Evolutionary conservation across 2,888 invertebrate species (phyloP).

Genomic region (Drosophila testacea): DNA sequence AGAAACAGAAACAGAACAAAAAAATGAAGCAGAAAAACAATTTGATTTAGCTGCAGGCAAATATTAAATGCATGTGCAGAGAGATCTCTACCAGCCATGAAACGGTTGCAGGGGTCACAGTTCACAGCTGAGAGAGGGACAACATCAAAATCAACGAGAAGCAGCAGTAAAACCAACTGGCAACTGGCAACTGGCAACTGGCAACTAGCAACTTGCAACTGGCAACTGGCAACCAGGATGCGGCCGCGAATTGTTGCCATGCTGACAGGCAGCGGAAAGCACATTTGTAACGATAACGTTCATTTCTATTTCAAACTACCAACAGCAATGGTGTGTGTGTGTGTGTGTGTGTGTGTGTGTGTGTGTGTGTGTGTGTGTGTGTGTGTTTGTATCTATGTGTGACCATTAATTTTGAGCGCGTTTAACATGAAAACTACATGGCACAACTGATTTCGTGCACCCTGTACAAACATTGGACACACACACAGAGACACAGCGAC

Average conservation of each 20-base stretch:
- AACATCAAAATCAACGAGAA: constrained; percentile 70
- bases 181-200: constrained; percentile 14
- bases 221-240: constrained; percentile 52
- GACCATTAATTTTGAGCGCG: constrained; percentile 78
- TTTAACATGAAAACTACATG: constrained; percentile 79
- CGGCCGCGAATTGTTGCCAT: constrained; percentile 70
- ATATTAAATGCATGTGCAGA: constrained; percentile 70
- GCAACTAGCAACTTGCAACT: no score
- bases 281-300: constrained; percentile 80
- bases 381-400: constrained; percentile 48
- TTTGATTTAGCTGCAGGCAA: constrained; percentile 76
- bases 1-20: constrained; percentile 8
- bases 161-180: constrained; percentile 19
- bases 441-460: constrained; percentile 76
- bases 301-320: constrained; percentile 69
- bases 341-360: constrained; percentile 60
- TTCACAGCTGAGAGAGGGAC: constrained; percentile 35
- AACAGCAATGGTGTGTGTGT: constrained; percentile 24
- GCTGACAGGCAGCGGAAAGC: constrained; percentile 79
- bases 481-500: constrained; percentile 20
- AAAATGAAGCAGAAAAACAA: constrained; percentile 67
- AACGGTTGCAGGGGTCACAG: background rate
- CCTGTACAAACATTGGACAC: constrained; percentile 55
- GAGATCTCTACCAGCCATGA: constrained; percentile 9
- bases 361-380: constrained; percentile 30